These are phyloP conservation scores for Temnothorax longispinosus DNA, from an alignment of 1,140 invertebrate genomes.

Conservation along the genomic window DNA sequence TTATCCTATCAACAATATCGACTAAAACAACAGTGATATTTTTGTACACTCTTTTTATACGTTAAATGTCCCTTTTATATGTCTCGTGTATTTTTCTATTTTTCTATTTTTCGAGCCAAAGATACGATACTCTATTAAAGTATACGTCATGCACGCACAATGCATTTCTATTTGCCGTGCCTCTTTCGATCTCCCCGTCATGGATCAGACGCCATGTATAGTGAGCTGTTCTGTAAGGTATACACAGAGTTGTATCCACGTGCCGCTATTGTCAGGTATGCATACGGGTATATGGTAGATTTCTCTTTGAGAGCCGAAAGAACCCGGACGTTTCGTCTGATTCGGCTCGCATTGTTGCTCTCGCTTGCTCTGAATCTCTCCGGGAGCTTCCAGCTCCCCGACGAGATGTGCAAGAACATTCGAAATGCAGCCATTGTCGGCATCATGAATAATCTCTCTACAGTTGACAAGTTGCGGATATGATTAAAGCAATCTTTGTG, in stretches of 20 bases:
- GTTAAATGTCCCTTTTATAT: background rate
- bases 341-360: conserved; percentile 41
- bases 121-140: background rate
- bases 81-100: background rate
- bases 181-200: background rate
- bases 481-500: background rate
- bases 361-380: conserved; percentile 10
- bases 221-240: conserved; percentile 11
- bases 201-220: background rate
- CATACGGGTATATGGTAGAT: conserved; percentile 13
- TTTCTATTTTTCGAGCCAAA: background rate
- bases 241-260: conserved; percentile 28
- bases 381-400: background rate
- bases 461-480: background rate
- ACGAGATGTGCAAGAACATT: conserved; percentile 34
- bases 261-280: conserved; percentile 41
- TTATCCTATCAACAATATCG: background rate
- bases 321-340: conserved; percentile 31
- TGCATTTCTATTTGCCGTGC: conserved; percentile 22
- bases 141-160: background rate
- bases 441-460: background rate
- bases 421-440: background rate
- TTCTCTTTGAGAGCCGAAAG: conserved; percentile 52
- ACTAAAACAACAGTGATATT: background rate
- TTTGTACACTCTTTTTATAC: background rate